Conservation (phyloP, 2,797 vertebrate species). For the Hippopotamyrus pictus region DNA sequence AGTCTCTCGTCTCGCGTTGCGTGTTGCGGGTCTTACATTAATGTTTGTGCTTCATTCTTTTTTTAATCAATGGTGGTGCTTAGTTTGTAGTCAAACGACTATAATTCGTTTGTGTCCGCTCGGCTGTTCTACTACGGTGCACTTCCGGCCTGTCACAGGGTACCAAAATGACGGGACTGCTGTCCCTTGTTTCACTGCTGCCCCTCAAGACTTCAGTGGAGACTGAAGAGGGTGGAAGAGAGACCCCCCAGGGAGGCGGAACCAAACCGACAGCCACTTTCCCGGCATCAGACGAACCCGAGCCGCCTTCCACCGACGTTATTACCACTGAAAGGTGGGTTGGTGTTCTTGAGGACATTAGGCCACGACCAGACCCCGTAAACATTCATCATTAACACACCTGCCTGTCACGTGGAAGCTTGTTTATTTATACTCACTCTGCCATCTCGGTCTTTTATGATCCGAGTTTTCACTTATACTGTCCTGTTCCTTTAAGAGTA, state of each 20-base stretch:
- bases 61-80: conserved; percentile 24
- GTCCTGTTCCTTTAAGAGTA: not conserved
- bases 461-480: not conserved
- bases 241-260: conserved; percentile 27
- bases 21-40: conserved; percentile 38
- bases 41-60: conserved; percentile 35
- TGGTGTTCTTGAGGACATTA: not conserved
- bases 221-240: conserved; percentile 44
- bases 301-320: conserved; percentile 49
- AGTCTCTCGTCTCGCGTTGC: conserved; percentile 34
- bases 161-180: conserved; percentile 76
- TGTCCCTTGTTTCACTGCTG: conserved; percentile 78
- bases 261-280: conserved; percentile 33
- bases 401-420: not conserved
- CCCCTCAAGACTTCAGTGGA: conserved; percentile 68
- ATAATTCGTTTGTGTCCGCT: not conserved
- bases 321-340: conserved; percentile 75
- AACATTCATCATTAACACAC: not conserved
- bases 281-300: conserved; percentile 48
- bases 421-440: not conserved
- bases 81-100: not conserved
- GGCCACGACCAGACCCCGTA: not conserved
- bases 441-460: not conserved
- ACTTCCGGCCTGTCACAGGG: not conserved
- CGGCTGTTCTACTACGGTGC: no score